Evolutionary conservation across 2,888 invertebrate genomes (phyloP).

Genomic region (Parnassius apollo): DNA sequence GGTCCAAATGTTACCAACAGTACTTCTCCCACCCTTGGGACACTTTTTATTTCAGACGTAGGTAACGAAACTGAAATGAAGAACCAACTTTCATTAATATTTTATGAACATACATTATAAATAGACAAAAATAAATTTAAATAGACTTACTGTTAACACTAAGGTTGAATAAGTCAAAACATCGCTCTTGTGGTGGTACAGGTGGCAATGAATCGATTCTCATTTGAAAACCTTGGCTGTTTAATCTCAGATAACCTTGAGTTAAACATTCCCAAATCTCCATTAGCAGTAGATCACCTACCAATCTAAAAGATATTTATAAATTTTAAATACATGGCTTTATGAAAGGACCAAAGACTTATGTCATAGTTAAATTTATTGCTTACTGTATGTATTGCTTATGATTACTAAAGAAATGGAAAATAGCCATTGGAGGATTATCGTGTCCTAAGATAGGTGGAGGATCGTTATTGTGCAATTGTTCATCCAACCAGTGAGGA

Average conservation of each 20-base stretch:
- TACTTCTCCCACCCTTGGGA: conserved; percentile 65
- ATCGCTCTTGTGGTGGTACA: conserved; percentile 51
- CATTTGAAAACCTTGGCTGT: conserved; percentile 47
- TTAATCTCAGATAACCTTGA: conserved; percentile 52
- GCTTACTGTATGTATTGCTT: conserved; percentile 82
- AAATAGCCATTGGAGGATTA: conserved; percentile 74
- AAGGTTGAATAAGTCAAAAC: conserved; percentile 55
- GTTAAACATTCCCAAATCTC: conserved; percentile 83
- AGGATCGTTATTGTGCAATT: conserved; percentile 66
- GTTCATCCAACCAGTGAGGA: conserved; percentile 84
- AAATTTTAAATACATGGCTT: not conserved
- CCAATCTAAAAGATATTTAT: conserved; percentile 53
- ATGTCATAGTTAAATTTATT: conserved; percentile 1
- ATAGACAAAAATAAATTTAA: not conserved
- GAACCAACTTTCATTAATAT: no score
- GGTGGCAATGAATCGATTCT: conserved; percentile 60
- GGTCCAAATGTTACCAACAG: conserved; percentile 58
- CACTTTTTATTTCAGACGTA: conserved; percentile 44
- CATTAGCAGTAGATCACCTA: conserved; percentile 80
- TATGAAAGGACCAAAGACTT: not conserved
- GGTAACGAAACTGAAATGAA: conserved; percentile 59
- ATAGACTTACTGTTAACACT: conserved; percentile 59
- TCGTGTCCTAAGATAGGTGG: conserved; percentile 79
- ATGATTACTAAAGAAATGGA: conserved; percentile 78
- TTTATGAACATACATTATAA: conserved; percentile 5